Base-by-base conservation (phyloP, 2,888 invertebrate genomes). In the Drosophila emarginata region DNA sequence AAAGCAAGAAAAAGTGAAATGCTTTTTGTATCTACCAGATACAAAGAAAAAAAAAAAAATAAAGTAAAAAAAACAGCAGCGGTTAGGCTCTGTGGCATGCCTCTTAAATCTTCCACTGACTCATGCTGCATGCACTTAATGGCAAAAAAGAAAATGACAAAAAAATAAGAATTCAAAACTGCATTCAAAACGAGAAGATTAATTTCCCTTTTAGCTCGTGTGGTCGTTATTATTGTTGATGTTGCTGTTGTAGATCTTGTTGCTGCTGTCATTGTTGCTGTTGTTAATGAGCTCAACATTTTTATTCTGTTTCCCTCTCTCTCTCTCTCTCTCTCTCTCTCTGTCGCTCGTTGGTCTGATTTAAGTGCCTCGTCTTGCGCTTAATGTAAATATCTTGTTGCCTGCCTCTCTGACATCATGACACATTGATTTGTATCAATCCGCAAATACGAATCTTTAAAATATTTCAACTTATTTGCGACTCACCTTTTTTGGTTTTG, bases 381-480 rank as follows among this genome's bases (percentile, higher is more conserved):
- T 85, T 83, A 83, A 87, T 83, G 83, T 85, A 86, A 82, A 87
- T 86, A 87, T 82, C 83, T 85, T 84, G 83, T 87, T 73, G 64
- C 52, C 45, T 63, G 50, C 54, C 18, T 39, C 61, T 45, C 62
- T 11, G 64, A 52, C 64, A 32, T 45, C 74, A 64, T 39, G 72
- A 51, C 79, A 72, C 84, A 87, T 87, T 82, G 87, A 82, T 87
- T 78, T 87, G 81, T 86, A 80, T 86, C 87, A 81, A 82, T 87
- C 72, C 70, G 68, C 69, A 56, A 69, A 60, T 59, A 54, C 53
- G 62, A 57, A 57, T 57, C 64, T 56, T 23, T 68, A 51, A 78
- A 84, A 77, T 79, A 79, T 76, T 79, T 79, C 45, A 45, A 45
- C 45, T 45, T 45, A 45, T 21, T 45, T 45, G 18, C 21, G 21